Evolutionary conservation across 2,888 invertebrate genomes (phyloP).

Genomic region (Geophilus truncorum): DNA sequence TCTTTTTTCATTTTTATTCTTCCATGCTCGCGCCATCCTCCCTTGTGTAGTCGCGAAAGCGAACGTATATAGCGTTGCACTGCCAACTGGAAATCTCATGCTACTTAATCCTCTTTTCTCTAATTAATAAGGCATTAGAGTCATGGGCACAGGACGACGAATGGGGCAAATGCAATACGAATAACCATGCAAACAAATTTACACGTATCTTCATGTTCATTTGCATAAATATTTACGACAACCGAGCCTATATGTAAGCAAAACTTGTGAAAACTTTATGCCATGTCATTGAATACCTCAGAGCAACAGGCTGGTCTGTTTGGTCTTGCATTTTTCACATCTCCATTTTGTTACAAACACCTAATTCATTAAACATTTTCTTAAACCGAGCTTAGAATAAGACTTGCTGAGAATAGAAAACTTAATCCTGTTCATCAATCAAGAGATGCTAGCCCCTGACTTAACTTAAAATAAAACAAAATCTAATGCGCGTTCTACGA

Average conservation of each 20-base stretch:
- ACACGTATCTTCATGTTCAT: background rate
- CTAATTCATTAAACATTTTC: too few relatives aligned
- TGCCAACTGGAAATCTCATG: slow-evolving; percentile 31
- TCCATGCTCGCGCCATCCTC: background rate
- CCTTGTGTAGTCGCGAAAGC: background rate
- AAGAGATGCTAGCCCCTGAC: too few relatives aligned
- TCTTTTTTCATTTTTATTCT: background rate
- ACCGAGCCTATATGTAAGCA: background rate
- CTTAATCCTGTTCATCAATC: too few relatives aligned
- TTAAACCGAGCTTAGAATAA: too few relatives aligned
- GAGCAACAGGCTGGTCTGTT: too few relatives aligned
- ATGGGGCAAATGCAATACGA: slow-evolving; percentile 17
- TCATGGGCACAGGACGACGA: slow-evolving; percentile 33
- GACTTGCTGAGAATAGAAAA: too few relatives aligned
- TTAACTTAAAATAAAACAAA: too few relatives aligned
- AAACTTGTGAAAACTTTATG: too few relatives aligned
- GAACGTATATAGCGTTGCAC: background rate
- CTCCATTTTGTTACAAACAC: too few relatives aligned
- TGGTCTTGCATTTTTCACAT: too few relatives aligned
- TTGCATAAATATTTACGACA: background rate
- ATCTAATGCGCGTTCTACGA: too few relatives aligned
- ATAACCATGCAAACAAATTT: slow-evolving; percentile 5
- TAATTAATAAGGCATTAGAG: slow-evolving; percentile 39
- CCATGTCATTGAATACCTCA: too few relatives aligned
- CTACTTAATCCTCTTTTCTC: slow-evolving; percentile 38